Percentiles rank a stretch among this genome's conserved stretches.
Conservation (phyloP, 1,140 invertebrate genomes). For the Oncopeltus fasciatus region DNA sequence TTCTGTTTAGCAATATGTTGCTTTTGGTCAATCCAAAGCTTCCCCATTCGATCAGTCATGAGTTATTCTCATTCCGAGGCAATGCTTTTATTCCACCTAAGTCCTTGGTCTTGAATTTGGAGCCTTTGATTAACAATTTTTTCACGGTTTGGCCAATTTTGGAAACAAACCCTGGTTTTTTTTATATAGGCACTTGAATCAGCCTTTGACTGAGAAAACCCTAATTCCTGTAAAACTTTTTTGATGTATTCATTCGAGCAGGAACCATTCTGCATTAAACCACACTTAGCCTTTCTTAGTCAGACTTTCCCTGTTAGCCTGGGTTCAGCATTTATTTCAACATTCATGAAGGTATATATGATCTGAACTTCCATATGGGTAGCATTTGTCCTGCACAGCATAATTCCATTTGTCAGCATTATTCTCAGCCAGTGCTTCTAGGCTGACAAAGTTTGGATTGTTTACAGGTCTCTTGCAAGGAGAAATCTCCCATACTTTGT, state of each 20-base stretch:
- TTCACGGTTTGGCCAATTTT: background rate
- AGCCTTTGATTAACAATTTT: background rate
- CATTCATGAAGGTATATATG: no score
- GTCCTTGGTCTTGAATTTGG: background rate
- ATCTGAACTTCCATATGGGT: no score
- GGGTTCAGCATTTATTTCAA: no score
- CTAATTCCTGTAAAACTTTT: no score
- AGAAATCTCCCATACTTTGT: background rate
- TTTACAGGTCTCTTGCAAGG: background rate
- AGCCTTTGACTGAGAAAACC: background rate
- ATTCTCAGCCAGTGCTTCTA: no score
- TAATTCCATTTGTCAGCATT: no score
- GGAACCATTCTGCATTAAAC: background rate
- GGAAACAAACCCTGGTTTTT: background rate
- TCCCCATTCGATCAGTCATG: no score
- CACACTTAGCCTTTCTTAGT: background rate
- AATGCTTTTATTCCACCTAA: background rate
- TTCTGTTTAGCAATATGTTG: no score
- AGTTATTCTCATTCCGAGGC: background rate
- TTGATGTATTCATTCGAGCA: background rate
- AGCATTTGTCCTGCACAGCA: no score
- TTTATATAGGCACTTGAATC: background rate
- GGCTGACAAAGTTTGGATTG: no score
- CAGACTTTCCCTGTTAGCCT: no score
- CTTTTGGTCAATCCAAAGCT: no score